Percentiles rank a stretch among this genome's conserved stretches.
Conservation (phyloP, 2,113 vertebrate species). For the Cephalopterus ornatus region DNA sequence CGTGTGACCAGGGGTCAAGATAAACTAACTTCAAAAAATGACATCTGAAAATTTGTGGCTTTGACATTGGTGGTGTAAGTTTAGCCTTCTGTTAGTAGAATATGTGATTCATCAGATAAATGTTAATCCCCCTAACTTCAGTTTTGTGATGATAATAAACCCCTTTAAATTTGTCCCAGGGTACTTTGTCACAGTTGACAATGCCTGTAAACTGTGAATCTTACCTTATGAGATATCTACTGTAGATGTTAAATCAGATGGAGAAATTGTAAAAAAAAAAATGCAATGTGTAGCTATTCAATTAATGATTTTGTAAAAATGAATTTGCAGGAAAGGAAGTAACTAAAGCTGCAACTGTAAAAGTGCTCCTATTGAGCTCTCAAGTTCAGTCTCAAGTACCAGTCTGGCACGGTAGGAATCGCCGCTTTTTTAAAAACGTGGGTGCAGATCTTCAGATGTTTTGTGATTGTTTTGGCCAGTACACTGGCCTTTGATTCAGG, state of each 20-base stretch:
- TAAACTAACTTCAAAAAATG: neutral
- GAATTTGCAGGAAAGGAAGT: neutral
- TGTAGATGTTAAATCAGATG: neutral
- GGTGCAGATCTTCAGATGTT: neutral
- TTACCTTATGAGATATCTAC: neutral
- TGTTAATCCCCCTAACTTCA: neutral
- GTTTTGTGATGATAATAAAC: neutral
- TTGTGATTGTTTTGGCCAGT: neutral
- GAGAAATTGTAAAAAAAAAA: neutral
- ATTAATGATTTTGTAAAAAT: neutral
- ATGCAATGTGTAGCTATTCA: neutral
- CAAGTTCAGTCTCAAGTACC: neutral
- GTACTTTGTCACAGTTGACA: neutral
- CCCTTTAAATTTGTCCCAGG: neutral
- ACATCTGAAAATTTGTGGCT: neutral
- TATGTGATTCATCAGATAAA: neutral
- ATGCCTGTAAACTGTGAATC: neutral
- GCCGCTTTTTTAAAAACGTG: neutral
- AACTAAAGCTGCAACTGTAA: neutral
- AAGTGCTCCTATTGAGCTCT: neutral
- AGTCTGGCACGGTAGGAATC: neutral
- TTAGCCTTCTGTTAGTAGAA: neutral
- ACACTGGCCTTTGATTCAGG: neutral
- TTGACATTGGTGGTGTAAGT: neutral
- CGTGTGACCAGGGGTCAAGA: neutral